A percentile compares a stretch with the other conserved stretches of the same genome.
phyloP scores from a whole-genome alignment of 2,113 vertebrate genomes.

The Pionites leucogaster region DNA sequence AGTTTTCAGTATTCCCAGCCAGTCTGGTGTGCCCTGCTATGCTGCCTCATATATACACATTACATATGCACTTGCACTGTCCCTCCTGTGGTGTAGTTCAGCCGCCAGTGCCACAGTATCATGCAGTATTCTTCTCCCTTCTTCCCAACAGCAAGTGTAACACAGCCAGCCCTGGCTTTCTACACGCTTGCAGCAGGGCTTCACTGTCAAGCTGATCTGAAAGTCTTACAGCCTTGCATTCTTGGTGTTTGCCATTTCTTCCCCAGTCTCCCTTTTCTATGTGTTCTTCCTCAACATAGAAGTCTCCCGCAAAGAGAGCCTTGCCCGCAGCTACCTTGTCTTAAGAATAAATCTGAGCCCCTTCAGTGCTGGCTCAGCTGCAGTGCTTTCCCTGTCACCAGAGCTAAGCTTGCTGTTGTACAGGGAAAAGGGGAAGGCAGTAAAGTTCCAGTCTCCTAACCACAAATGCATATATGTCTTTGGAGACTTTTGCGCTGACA shows the following conservation, averaged over 20 bases:
- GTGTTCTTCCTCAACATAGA: background rate
- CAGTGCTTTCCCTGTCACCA: fast-evolving
- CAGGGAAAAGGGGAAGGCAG: background rate
- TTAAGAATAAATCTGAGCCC: background rate
- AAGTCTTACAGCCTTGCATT: background rate
- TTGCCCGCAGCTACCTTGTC: background rate
- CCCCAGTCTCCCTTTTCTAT: background rate
- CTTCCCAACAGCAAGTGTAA: background rate
- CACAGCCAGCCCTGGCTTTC: background rate
- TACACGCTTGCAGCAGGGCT: background rate
- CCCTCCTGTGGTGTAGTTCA: background rate
- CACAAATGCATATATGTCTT: background rate
- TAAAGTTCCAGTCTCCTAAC: background rate
- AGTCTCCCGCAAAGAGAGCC: background rate
- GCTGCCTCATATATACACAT: background rate
- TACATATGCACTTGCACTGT: background rate
- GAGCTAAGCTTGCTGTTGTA: background rate
- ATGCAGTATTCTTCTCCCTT: background rate
- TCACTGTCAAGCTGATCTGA: background rate
- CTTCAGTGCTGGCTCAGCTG: background rate
- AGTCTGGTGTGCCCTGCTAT: background rate
- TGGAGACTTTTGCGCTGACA: background rate
- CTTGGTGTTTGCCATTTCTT: background rate
- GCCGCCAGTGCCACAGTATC: background rate
- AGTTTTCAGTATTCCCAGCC: background rate